Percentiles rank a stretch among this genome's conserved stretches.
These are phyloP conservation scores for Drosophila albomicans DNA, from an alignment of 1,140 invertebrate species.

Conservation along the genomic window DNA sequence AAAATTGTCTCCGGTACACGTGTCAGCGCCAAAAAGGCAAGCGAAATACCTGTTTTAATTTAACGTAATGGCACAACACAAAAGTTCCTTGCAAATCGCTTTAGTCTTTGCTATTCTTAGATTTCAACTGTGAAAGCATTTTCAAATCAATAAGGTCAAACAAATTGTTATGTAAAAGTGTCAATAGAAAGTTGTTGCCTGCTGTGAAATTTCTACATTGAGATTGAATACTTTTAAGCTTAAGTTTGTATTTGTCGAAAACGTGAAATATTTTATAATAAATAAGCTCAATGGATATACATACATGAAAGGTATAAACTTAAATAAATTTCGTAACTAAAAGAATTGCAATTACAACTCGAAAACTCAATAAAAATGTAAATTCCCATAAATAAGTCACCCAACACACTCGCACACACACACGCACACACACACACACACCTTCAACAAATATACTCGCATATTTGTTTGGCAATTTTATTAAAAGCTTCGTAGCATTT, in stretches of 20 bases:
- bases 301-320: slow-evolving; percentile 2
- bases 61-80: slow-evolving; percentile 31
- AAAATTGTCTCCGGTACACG: slow-evolving; percentile 51
- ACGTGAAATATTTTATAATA: neutral
- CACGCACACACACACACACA: neutral
- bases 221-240: neutral
- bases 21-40: slow-evolving; percentile 40
- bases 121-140: neutral
- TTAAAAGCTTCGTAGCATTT: slow-evolving; percentile 54
- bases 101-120: slow-evolving; percentile 19
- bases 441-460: neutral
- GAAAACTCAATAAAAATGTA: slow-evolving; percentile 47
- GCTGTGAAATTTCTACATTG: no score
- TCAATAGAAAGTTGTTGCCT: neutral
- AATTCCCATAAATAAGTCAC: slow-evolving; percentile 47
- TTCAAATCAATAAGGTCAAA: slow-evolving; percentile 31
- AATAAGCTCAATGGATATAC: neutral
- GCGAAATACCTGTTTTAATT: slow-evolving; percentile 47
- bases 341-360: slow-evolving; percentile 33
- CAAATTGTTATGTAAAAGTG: neutral
- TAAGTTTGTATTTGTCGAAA: neutral
- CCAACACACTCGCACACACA: slow-evolving; percentile 5
- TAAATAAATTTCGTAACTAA: slow-evolving; percentile 16
- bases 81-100: slow-evolving; percentile 51
- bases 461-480: slow-evolving; percentile 56